These are phyloP conservation scores for Ophiodon elongatus DNA, from an alignment of 2,113 vertebrate genomes.

Conservation along the genomic window DNA sequence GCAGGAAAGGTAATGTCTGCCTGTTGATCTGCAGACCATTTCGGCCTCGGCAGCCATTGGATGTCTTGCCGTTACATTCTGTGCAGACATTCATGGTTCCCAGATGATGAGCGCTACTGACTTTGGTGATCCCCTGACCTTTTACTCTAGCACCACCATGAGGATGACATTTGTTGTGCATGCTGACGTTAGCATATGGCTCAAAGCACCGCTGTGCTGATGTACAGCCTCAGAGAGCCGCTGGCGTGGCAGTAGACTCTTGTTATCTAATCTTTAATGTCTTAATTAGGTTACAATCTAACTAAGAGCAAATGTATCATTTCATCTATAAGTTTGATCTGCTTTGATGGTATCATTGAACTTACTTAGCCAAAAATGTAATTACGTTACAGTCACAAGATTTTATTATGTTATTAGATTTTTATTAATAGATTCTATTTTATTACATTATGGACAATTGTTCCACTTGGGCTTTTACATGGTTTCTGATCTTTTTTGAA, in stretches of 20 bases:
- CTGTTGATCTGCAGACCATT: not conserved
- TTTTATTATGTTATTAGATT: conserved; percentile 50
- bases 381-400: conserved; percentile 18
- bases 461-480: conserved; percentile 3
- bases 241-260: not conserved
- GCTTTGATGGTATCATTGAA: not conserved
- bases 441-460: conserved; percentile 22
- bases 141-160: not conserved
- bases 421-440: not conserved
- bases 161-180: not conserved
- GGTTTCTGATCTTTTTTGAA: not conserved
- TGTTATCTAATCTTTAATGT: not conserved
- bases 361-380: conserved; percentile 3
- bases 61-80: not conserved
- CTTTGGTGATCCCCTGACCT: not conserved
- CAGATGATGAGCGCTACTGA: not conserved
- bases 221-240: too few relatives aligned
- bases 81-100: not conserved
- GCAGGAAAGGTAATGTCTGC: not conserved
- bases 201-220: not conserved
- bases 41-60: not conserved
- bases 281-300: conserved; percentile 20
- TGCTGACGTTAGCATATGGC: not conserved
- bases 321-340: not conserved
- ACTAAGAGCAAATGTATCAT: conserved; percentile 3